Percentiles rank a stretch among this genome's conserved stretches.
Evolutionary conservation across 2,113 vertebrate genomes (phyloP).

Genomic region (Papio anubis): DNA sequence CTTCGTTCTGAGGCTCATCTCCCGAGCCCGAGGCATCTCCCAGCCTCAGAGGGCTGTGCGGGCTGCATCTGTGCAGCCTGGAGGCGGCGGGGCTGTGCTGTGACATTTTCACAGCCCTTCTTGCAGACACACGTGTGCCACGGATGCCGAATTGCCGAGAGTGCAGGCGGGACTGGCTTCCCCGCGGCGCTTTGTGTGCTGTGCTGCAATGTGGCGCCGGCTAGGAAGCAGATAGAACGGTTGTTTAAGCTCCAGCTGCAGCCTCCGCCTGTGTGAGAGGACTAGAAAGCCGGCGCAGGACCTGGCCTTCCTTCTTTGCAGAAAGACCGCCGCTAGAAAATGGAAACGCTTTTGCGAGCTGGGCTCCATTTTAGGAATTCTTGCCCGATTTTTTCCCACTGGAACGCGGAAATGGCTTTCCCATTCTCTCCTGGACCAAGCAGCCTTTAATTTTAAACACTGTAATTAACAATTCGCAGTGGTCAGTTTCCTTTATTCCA

Average conservation of each 20-base stretch:
- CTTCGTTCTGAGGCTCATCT: conserved; percentile 45
- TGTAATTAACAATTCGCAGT: not conserved
- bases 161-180: accelerated
- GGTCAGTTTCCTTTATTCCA: not conserved
- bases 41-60: not conserved
- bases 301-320: conserved; percentile 37
- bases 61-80: not conserved
- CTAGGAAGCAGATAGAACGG: conserved; percentile 73
- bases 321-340: not conserved
- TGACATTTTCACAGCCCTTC: not conserved
- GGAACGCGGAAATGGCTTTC: not conserved
- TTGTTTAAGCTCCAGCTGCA: conserved; percentile 67
- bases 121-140: not conserved
- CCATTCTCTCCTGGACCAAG: accelerated
- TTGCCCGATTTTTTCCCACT: not conserved
- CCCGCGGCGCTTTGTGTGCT: not conserved
- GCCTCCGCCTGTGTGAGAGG: conserved; percentile 75
- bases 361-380: not conserved
- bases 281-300: conserved; percentile 58
- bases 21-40: not conserved
- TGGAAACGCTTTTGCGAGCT: not conserved
- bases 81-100: not conserved
- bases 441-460: no score
- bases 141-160: not conserved
- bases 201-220: conserved; percentile 1